Conservation (phyloP, 1,140 invertebrate species). For the Leptopilina boulardi region DNA sequence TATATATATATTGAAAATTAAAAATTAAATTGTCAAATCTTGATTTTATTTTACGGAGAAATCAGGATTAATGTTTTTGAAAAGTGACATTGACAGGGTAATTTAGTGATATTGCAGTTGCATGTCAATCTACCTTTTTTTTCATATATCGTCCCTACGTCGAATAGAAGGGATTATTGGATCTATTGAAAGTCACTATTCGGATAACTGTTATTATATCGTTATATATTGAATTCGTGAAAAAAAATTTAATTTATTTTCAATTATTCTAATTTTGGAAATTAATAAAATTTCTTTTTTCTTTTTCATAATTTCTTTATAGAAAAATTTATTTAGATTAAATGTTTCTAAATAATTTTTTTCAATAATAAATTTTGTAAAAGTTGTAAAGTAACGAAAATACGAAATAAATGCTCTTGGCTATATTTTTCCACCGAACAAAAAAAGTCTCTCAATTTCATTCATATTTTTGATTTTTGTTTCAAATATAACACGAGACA, state of each 20-base stretch:
- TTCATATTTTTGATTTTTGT: background rate
- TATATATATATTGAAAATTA: too few relatives aligned
- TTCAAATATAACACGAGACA: background rate
- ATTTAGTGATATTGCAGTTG: slow-evolving; percentile 13
- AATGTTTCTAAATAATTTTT: too few relatives aligned
- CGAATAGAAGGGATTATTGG: background rate
- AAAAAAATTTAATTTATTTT: background rate
- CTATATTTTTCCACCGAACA: too few relatives aligned
- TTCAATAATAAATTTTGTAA: too few relatives aligned
- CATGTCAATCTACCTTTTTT: background rate
- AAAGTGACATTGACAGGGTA: background rate
- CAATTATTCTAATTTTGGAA: background rate
- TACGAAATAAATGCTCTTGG: too few relatives aligned
- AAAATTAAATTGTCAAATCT: too few relatives aligned
- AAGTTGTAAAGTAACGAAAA: too few relatives aligned
- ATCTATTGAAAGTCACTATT: background rate
- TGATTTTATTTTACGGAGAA: too few relatives aligned
- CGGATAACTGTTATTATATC: background rate
- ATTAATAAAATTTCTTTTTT: background rate
- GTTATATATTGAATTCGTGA: background rate
- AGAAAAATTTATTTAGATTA: background rate
- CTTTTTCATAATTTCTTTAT: background rate
- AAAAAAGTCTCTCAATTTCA: background rate
- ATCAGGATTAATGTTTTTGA: background rate
- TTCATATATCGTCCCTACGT: background rate